Percentiles rank a stretch among this genome's conserved stretches.
These are phyloP conservation scores for Charadrius vociferus DNA, from an alignment of 2,113 vertebrate species.

Conservation along the genomic window DNA sequence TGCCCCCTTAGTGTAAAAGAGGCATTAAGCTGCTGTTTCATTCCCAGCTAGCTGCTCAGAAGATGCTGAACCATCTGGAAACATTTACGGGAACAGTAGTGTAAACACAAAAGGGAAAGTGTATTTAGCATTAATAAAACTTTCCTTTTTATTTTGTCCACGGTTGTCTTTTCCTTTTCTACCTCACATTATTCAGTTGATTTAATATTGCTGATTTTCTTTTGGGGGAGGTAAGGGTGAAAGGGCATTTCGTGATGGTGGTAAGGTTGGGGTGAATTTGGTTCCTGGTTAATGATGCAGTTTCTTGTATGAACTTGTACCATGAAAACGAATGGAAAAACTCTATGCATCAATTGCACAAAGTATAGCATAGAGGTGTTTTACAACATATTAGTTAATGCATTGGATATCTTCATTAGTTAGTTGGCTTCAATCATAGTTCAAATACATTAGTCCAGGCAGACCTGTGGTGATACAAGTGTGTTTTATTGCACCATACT, in stretches of 20 bases:
- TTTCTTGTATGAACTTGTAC: neutral
- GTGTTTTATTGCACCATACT: neutral
- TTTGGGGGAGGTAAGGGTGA: neutral
- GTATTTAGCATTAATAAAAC: slow-evolving; percentile 73
- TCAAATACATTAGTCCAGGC: accelerated
- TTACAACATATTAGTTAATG: no score
- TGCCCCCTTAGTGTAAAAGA: slow-evolving; percentile 14
- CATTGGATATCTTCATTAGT: neutral
- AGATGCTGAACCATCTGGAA: slow-evolving; percentile 71
- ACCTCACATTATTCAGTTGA: slow-evolving; percentile 39
- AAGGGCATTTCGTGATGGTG: neutral
- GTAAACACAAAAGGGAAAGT: slow-evolving; percentile 69
- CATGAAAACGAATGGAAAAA: neutral
- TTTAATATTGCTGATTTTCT: slow-evolving; percentile 34
- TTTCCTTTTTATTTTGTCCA: slow-evolving; percentile 61
- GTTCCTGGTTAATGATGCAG: neutral
- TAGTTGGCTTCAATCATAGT: neutral
- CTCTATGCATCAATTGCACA: accelerated
- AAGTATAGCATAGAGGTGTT: accelerated
- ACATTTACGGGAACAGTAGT: slow-evolving; percentile 57
- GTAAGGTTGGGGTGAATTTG: neutral
- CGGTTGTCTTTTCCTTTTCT: slow-evolving; percentile 61
- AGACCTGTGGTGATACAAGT: accelerated
- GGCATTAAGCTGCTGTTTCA: slow-evolving; percentile 30
- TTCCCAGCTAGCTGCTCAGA: slow-evolving; percentile 28